phyloP scores from a whole-genome alignment of 2,113 vertebrate genomes.

The Jaculus jaculus region DNA sequence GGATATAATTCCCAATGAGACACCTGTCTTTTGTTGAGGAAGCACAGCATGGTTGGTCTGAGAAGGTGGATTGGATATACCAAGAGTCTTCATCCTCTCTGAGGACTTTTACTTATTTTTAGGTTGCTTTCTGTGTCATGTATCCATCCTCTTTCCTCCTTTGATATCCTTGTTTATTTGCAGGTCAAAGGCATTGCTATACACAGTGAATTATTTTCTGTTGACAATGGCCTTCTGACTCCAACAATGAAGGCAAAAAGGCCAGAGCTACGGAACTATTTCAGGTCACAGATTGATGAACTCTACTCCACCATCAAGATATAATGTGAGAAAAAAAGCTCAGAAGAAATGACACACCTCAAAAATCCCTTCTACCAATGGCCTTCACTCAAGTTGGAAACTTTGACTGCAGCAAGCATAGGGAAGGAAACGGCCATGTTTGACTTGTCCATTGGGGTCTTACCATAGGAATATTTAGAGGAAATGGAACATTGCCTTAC shows the following conservation, averaged over 20 bases:
- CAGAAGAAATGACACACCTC: slow-evolving; percentile 53
- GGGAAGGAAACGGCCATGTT: slow-evolving; percentile 81
- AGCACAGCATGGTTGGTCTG: background rate
- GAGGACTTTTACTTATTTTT: no score
- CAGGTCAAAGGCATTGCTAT: slow-evolving; percentile 93
- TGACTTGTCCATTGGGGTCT: slow-evolving; percentile 81
- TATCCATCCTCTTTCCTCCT: background rate
- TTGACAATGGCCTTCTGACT: slow-evolving; percentile 95
- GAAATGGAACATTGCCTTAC: slow-evolving; percentile 86
- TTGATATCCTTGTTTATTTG: slow-evolving; percentile 36
- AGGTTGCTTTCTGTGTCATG: background rate
- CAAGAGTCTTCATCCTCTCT: background rate
- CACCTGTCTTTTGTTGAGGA: background rate
- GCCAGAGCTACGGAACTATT: slow-evolving; percentile 89
- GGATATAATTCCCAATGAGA: background rate
- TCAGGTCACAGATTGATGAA: slow-evolving; percentile 92
- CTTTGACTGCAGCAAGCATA: slow-evolving; percentile 79
- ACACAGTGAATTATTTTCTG: slow-evolving; percentile 91
- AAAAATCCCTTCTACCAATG: slow-evolving; percentile 62
- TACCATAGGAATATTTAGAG: slow-evolving; percentile 83
- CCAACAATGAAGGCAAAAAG: slow-evolving; percentile 97
- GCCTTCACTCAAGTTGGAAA: slow-evolving; percentile 79
- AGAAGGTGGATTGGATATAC: background rate
- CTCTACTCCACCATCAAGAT: slow-evolving; percentile 94
- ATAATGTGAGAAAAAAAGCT: slow-evolving; percentile 77